These are phyloP conservation scores for Poicephalus meyeri DNA, from an alignment of 2,113 vertebrate genomes.

Conservation along the genomic window DNA sequence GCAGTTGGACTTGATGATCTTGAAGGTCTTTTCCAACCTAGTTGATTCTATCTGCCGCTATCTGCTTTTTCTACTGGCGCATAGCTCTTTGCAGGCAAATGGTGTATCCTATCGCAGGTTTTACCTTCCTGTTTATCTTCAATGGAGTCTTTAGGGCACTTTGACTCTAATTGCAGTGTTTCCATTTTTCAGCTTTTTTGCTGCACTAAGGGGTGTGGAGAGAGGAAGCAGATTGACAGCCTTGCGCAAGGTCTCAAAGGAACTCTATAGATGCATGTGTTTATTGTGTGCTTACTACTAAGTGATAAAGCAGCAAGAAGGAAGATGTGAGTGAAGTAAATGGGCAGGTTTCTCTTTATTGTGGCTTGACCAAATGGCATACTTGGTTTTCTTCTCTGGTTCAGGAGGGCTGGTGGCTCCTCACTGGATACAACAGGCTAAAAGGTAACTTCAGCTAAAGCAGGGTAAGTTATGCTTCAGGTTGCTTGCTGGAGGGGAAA, in stretches of 20 bases:
- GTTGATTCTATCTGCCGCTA: no score
- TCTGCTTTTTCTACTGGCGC: background rate
- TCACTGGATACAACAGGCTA: background rate
- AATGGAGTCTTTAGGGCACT: background rate
- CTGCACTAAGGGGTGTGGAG: background rate
- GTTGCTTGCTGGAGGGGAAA: background rate
- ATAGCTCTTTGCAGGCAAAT: background rate
- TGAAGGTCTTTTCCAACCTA: no score
- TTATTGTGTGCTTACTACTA: background rate
- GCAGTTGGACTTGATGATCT: no score
- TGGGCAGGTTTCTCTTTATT: background rate
- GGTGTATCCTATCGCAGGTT: accelerated
- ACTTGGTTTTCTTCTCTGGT: background rate
- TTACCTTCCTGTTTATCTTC: background rate
- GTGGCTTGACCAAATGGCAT: background rate
- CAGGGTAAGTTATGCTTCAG: background rate
- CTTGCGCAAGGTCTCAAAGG: background rate
- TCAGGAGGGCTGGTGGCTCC: background rate
- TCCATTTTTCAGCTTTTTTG: background rate
- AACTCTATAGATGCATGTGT: background rate
- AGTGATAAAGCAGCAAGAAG: background rate
- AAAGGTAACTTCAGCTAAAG: background rate
- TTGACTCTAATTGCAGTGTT: background rate
- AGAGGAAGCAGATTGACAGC: background rate
- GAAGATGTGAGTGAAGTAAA: background rate